Percentiles rank a stretch among this genome's conserved stretches.
These are phyloP conservation scores for Hormaphis cornu DNA, from an alignment of 1,140 invertebrate genomes.

Conservation along the genomic window DNA sequence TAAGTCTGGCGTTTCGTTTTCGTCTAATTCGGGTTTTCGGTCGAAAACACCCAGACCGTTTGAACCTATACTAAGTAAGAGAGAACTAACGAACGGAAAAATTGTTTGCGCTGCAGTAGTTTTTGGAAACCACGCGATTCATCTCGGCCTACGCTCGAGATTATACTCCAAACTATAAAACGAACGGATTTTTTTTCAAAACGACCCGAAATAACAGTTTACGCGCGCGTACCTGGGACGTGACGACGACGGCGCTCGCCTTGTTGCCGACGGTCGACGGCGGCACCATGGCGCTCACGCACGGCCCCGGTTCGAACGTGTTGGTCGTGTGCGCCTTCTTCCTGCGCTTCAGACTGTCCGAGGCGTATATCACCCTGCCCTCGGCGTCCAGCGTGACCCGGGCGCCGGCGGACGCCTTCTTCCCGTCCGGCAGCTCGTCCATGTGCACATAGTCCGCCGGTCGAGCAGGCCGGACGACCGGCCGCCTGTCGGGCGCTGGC, in stretches of 20 bases:
- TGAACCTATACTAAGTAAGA: too few relatives aligned
- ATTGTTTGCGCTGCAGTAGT: too few relatives aligned
- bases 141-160: too few relatives aligned
- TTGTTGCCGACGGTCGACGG: not conserved
- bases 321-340: constrained; percentile 74
- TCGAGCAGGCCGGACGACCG: constrained; percentile 43
- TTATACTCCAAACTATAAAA: too few relatives aligned
- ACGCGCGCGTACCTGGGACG: constrained; percentile 4
- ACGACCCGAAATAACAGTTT: too few relatives aligned
- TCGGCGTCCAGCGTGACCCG: constrained; percentile 76
- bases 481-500: constrained; percentile 44
- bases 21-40: too few relatives aligned
- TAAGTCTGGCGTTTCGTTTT: too few relatives aligned
- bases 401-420: constrained; percentile 53
- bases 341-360: constrained; percentile 70
- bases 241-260: too few relatives aligned
- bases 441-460: constrained; percentile 42
- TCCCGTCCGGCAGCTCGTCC: constrained; percentile 44
- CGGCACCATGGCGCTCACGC: constrained; percentile 32
- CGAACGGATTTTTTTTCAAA: too few relatives aligned
- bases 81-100: too few relatives aligned
- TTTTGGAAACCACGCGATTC: too few relatives aligned
- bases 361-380: constrained; percentile 81
- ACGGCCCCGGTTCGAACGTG: constrained; percentile 60
- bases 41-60: too few relatives aligned